phyloP scores from a whole-genome alignment of 2,888 invertebrate species.

The Archips crataeganus region DNA sequence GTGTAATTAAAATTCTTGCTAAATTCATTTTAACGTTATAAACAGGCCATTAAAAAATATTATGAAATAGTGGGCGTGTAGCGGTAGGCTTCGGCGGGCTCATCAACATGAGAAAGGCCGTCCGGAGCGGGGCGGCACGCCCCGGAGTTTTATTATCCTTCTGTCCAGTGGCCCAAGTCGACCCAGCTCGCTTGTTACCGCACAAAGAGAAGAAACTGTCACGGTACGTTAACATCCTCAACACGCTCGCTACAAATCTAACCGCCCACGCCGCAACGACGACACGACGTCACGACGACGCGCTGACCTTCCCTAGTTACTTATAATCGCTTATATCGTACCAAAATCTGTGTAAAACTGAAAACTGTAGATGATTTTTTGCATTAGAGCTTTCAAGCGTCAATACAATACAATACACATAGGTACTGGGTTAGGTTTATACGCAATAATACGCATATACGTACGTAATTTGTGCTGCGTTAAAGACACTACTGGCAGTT shows the following conservation, averaged over 20 bases:
- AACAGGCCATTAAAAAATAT: constrained; percentile 54
- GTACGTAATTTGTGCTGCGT: too few relatives aligned
- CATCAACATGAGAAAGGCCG: constrained; percentile 77
- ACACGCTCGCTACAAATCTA: constrained; percentile 44
- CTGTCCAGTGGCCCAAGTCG: constrained; percentile 51
- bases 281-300: constrained; percentile 23
- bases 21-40: constrained; percentile 59
- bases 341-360: constrained; percentile 7
- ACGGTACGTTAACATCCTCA: constrained; percentile 45
- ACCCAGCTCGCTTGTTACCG: constrained; percentile 53
- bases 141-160: constrained; percentile 74
- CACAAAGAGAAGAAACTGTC: constrained; percentile 46
- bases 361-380: background rate
- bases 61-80: constrained; percentile 41
- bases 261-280: constrained; percentile 26
- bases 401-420: too few relatives aligned
- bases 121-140: constrained; percentile 58
- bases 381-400: too few relatives aligned
- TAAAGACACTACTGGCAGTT: too few relatives aligned
- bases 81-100: constrained; percentile 49
- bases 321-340: constrained; percentile 7
- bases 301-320: constrained; percentile 10
- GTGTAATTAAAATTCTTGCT: constrained; percentile 69
- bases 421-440: too few relatives aligned
- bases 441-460: too few relatives aligned